Evolutionary conservation across 2,113 vertebrate genomes (phyloP), one percentile per base, ranked within the genome.

Genomic region (Oceanites oceanicus): DNA sequence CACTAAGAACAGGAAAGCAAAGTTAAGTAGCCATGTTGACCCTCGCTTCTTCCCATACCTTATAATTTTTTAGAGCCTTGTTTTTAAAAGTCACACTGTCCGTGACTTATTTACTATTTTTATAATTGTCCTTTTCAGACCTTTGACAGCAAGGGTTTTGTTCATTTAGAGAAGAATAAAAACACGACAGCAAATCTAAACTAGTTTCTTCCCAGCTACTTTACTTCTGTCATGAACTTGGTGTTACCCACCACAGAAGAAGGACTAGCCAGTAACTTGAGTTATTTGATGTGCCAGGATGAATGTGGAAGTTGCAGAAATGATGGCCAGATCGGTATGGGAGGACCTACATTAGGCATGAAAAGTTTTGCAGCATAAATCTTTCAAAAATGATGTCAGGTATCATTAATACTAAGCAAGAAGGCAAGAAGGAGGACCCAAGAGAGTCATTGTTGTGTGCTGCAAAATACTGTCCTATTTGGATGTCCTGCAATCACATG

Each of bases 11-110:
- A 81, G 16, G 56, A 92, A 67, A 63, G 36, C 9, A 67, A 70
- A 63, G 3, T 44, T 52, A 78, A 63, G 45, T 13, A 78, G 3
- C 5, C 16, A 4, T 49, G 14, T 38, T 85, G 32, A 63, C 30
- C 6, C 19, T 75, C 0, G 0, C 11, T 56, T 75, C n/a, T 68
- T 63, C 17, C 23, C 4, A 8, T 21, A 36, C 3, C 13, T 80
- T 53, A 44, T 0, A 44, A 21, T 58, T 68, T 84, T 74, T 45
- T 27, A 75, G 16, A 70, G 18, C 7, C 16, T 62, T 67, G 17
- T 10, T 75, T 82, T 62, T 38, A 30, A 13, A 30, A n/a, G 27
- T 42, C 42, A 16, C 11, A 27, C 58, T 52, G 7, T 58, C 59
- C 59, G 10, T 42, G 36, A 59, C 20, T 80, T 78, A 9, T 45